Evolutionary conservation across 1,140 invertebrate species (phyloP).

Genomic region (Drosophila pruinosa): DNA sequence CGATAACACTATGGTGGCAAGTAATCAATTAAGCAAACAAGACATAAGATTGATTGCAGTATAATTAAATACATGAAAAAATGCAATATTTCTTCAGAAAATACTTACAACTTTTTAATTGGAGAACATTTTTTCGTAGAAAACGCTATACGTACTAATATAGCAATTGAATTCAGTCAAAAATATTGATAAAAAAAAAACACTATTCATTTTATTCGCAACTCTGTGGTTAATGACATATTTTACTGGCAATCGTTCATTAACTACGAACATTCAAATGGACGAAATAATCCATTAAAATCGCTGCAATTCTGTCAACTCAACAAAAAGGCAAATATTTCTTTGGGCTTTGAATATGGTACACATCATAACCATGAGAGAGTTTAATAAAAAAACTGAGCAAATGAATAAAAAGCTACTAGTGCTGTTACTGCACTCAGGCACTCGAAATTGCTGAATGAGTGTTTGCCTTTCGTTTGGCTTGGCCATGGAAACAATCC

Average conservation of each 20-base stretch:
- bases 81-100: background rate
- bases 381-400: background rate
- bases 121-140: no score
- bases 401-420: background rate
- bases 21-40: conserved; percentile 10
- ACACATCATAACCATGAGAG: conserved; percentile 28
- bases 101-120: no score
- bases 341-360: background rate
- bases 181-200: no score
- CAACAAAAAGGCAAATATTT: conserved; percentile 20
- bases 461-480: conserved; percentile 27
- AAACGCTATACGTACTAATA: no score
- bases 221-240: no score
- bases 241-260: no score
- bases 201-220: no score
- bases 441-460: conserved; percentile 25
- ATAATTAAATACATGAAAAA: conserved; percentile 5
- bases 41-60: conserved; percentile 7
- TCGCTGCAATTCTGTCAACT: background rate
- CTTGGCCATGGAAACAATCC: conserved; percentile 17
- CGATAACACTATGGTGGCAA: background rate
- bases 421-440: conserved; percentile 20
- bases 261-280: no score
- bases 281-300: conserved; percentile 28
- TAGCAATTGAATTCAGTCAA: no score